Conservation (phyloP, 1,140 invertebrate genomes). For the Drosophila novamexicana region DNA sequence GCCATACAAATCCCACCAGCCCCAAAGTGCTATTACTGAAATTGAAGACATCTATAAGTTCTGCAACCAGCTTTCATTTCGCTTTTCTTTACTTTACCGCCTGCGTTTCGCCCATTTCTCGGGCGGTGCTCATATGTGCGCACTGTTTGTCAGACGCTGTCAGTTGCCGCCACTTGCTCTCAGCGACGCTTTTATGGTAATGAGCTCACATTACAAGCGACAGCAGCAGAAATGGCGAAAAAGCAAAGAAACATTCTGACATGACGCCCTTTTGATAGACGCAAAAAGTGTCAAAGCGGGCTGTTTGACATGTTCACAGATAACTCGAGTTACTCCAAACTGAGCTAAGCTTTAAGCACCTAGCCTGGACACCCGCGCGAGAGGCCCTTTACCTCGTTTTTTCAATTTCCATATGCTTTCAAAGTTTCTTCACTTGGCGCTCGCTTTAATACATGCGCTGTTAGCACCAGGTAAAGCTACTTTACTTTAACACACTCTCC, state of each 20-base stretch:
- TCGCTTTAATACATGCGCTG: too few species aligned
- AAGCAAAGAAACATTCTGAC: conserved; percentile 64
- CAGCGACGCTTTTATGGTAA: conserved; percentile 78
- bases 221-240: conserved; percentile 18
- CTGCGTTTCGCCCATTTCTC: conserved; percentile 11
- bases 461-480: too few species aligned
- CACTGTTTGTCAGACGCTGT: conserved; percentile 23
- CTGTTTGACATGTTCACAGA: conserved; percentile 19
- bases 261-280: conserved; percentile 55
- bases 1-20: conserved; percentile 60
- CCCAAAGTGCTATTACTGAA: conserved; percentile 79
- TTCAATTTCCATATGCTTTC: too few species aligned
- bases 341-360: neutral
- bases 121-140: conserved; percentile 41
- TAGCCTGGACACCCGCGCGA: neutral
- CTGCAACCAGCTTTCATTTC: conserved; percentile 29
- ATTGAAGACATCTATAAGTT: conserved; percentile 80
- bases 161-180: conserved; percentile 16
- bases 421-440: too few species aligned
- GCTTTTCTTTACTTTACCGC: conserved; percentile 8
- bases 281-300: conserved; percentile 34
- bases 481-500: too few species aligned
- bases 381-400: too few species aligned
- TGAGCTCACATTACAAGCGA: conserved; percentile 78
- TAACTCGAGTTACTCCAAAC: neutral